These are phyloP conservation scores for Ageneiosus marmoratus DNA, from an alignment of 2,113 vertebrate genomes.

Conservation along the genomic window DNA sequence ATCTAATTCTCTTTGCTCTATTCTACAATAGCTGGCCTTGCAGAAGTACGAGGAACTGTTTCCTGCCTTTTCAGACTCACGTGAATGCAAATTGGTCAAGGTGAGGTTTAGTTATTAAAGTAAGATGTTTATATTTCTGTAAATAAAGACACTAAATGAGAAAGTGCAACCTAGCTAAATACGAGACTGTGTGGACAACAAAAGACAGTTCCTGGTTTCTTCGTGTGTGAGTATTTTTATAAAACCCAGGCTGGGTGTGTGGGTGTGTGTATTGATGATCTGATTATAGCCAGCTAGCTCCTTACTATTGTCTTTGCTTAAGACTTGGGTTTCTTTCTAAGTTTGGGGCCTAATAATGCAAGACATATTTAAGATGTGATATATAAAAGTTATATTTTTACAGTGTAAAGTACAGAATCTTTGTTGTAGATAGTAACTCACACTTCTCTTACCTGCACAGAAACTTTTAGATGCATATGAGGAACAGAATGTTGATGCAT, in stretches of 20 bases:
- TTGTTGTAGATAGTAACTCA: not conserved
- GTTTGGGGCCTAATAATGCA: not conserved
- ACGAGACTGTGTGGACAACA: not conserved
- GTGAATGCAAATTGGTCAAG: conserved; percentile 89
- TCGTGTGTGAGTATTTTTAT: not conserved
- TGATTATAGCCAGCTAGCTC: no score
- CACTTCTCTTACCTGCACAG: conserved; percentile 61
- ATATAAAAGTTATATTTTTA: not conserved
- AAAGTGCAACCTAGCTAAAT: not conserved
- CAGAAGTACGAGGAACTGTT: conserved; percentile 94
- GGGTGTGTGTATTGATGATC: no score
- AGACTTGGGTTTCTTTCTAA: not conserved
- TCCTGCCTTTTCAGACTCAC: conserved; percentile 86
- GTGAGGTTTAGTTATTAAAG: conserved; percentile 59
- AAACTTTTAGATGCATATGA: conserved; percentile 89
- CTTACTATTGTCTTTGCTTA: no score
- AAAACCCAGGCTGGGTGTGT: no score
- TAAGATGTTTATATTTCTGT: not conserved
- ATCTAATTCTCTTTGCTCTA: not conserved
- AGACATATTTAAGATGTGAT: not conserved
- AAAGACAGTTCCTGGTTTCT: not conserved
- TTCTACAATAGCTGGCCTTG: conserved; percentile 76
- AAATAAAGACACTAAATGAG: not conserved
- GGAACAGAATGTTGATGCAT: conserved; percentile 88
- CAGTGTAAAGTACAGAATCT: not conserved